These are phyloP conservation scores for Plutella xylostella DNA, from an alignment of 2,888 invertebrate genomes.

Conservation along the genomic window DNA sequence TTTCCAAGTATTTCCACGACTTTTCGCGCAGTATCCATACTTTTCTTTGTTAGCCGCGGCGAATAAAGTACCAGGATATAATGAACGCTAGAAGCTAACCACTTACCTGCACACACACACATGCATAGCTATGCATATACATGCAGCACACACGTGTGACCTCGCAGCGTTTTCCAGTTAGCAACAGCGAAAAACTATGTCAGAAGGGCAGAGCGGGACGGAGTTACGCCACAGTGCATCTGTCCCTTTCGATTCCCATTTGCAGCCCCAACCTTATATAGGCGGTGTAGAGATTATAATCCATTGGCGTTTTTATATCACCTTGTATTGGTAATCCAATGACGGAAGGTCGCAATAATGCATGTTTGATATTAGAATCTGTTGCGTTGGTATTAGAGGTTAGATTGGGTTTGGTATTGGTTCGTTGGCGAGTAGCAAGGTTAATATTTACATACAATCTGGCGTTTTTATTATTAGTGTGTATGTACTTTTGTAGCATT, in stretches of 20 bases:
- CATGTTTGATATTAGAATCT: not conserved
- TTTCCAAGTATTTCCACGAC: too few relatives aligned
- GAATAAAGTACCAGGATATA: too few relatives aligned
- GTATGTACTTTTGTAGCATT: not conserved
- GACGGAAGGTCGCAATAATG: too few relatives aligned
- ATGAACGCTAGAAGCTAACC: too few relatives aligned
- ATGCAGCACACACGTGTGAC: too few relatives aligned
- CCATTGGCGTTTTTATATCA: not conserved
- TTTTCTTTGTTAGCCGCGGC: too few relatives aligned
- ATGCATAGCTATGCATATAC: too few relatives aligned
- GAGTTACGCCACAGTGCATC: slow-evolving; percentile 49
- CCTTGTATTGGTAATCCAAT: not conserved
- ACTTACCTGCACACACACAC: too few relatives aligned
- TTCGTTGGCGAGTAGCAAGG: not conserved
- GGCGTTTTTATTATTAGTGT: slow-evolving; percentile 1
- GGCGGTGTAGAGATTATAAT: not conserved
- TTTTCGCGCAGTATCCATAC: too few relatives aligned
- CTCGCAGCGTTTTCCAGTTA: too few relatives aligned
- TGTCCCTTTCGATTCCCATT: slow-evolving; percentile 23
- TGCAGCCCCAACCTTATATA: not conserved
- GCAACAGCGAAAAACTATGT: slow-evolving; percentile 1
- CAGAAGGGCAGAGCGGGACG: slow-evolving; percentile 37
- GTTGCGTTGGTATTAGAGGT: not conserved
- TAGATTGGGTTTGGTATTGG: not conserved
- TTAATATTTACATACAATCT: slow-evolving; percentile 2